These are phyloP conservation scores for Falco cherrug DNA, from an alignment of 2,797 vertebrate genomes.

Conservation along the genomic window DNA sequence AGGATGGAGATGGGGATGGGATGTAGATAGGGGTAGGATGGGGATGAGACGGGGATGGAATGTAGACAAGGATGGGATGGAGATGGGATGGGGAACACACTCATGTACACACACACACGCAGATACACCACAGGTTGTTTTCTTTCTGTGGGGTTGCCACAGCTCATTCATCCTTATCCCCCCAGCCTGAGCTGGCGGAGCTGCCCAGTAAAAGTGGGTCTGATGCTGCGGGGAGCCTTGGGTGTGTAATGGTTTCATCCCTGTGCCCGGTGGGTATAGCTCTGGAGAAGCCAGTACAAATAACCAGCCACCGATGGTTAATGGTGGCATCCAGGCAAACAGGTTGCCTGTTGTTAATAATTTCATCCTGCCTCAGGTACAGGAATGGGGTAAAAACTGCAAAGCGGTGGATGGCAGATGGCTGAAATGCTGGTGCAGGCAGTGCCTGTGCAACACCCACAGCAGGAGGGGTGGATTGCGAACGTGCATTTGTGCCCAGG, in stretches of 20 bases:
- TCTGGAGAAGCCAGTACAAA: rapidly evolving
- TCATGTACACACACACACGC: no score
- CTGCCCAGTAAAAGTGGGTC: background rate
- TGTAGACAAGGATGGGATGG: background rate
- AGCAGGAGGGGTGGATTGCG: background rate
- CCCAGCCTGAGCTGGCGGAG: background rate
- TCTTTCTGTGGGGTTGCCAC: background rate
- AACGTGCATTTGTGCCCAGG: rapidly evolving
- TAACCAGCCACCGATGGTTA: rapidly evolving
- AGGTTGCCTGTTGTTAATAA: rapidly evolving
- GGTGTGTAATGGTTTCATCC: rapidly evolving
- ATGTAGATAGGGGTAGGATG: no score
- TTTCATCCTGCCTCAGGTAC: background rate
- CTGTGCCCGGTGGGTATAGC: rapidly evolving
- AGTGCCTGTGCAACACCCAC: background rate
- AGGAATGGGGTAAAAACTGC: background rate
- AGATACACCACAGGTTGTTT: background rate
- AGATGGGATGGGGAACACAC: background rate
- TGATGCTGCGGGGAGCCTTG: rapidly evolving
- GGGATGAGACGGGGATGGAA: no score
- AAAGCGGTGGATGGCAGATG: background rate
- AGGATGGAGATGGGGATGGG: no score
- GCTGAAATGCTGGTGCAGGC: background rate
- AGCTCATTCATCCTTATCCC: background rate
- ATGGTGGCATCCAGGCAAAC: rapidly evolving